Conservation (phyloP, 2,113 vertebrate genomes). For the Ceyx margarethae region DNA sequence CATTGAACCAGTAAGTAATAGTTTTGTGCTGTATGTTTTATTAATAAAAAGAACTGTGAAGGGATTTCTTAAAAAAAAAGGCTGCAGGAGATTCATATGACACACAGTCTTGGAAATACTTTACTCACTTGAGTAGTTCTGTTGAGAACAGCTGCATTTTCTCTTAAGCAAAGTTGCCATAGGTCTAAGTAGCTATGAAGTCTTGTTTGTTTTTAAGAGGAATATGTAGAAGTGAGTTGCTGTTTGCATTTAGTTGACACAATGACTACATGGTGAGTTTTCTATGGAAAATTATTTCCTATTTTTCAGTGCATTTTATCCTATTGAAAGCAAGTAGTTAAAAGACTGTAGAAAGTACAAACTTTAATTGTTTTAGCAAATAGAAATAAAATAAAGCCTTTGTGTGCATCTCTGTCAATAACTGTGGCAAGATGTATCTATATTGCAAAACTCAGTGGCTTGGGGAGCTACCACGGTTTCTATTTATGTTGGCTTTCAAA, state of each 20-base stretch:
- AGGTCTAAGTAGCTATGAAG: not conserved
- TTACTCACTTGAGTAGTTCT: not conserved
- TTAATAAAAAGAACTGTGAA: not conserved
- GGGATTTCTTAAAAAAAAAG: not conserved
- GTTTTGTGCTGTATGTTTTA: not conserved
- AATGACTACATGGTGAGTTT: not conserved
- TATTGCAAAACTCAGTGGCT: constrained; percentile 37
- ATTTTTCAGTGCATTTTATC: not conserved
- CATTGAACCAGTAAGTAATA: constrained; percentile 88
- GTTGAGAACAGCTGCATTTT: not conserved
- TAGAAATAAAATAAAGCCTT: not conserved
- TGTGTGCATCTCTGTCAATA: not conserved
- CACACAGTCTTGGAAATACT: not conserved
- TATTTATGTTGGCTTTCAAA: constrained; percentile 49
- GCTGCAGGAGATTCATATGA: not conserved
- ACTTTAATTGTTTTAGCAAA: not conserved
- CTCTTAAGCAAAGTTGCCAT: not conserved
- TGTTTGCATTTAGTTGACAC: not conserved
- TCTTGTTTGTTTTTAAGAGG: not conserved
- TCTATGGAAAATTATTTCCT: not conserved
- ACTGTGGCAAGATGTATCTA: not conserved
- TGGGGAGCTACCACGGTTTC: constrained; percentile 20
- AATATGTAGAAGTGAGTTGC: not conserved
- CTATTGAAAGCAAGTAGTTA: not conserved
- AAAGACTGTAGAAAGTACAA: not conserved